These are phyloP conservation scores for Aphis gossypii DNA, from an alignment of 1,140 invertebrate species.

Conservation along the genomic window DNA sequence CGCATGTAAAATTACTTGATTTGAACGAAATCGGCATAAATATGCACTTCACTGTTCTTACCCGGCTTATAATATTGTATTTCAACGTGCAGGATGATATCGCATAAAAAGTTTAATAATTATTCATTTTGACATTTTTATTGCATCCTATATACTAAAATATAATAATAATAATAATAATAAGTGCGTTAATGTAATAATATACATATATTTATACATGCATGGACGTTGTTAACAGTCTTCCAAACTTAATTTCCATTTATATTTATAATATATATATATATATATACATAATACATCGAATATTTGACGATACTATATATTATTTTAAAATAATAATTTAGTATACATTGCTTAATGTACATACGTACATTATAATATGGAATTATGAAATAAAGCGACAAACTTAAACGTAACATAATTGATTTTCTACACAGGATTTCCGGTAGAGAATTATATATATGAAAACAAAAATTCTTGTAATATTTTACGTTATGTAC, in stretches of 20 bases:
- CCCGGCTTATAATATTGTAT: not conserved
- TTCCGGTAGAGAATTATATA: not conserved
- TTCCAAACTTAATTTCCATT: conserved; percentile 20
- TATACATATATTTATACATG: not conserved
- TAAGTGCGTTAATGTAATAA: not conserved
- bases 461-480: not conserved
- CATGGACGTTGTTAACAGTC: not conserved
- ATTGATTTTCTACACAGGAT: conserved; percentile 21
- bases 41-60: not conserved
- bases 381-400: not conserved
- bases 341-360: not conserved
- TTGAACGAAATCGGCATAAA: not conserved
- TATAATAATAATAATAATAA: not conserved
- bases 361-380: not conserved
- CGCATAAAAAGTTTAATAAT: conserved; percentile 30
- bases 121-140: conserved; percentile 43
- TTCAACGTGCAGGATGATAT: not conserved
- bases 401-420: not conserved
- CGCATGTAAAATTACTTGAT: not conserved
- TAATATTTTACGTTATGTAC: not conserved
- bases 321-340: not conserved
- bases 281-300: not conserved
- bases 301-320: not conserved
- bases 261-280: not conserved
- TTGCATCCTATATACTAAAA: conserved; percentile 13